Percentiles rank a stretch among this genome's conserved stretches.
Evolutionary conservation across 2,113 vertebrate genomes (phyloP).

Genomic region (Lota lota): DNA sequence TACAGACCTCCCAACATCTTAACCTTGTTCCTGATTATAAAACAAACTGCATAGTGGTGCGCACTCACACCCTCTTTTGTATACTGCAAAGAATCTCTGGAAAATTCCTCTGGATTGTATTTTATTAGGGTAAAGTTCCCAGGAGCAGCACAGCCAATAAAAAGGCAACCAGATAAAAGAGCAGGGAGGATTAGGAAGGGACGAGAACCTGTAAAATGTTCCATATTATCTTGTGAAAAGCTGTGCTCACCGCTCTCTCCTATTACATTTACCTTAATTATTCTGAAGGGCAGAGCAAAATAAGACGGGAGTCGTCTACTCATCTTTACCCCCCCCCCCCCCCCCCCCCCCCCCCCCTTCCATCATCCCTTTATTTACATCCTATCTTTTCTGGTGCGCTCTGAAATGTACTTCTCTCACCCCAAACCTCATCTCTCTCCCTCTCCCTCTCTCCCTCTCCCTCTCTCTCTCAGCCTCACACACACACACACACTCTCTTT

Average conservation of each 20-base stretch:
- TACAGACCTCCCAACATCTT: slow-evolving; percentile 19
- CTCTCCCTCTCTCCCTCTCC: too few relatives aligned
- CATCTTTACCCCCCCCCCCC: slow-evolving; percentile 27
- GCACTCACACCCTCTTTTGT: slow-evolving; percentile 60
- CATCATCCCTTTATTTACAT: not conserved
- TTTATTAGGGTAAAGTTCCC: slow-evolving; percentile 79
- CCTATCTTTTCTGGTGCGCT: not conserved
- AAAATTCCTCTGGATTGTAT: slow-evolving; percentile 77
- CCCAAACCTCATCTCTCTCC: not conserved
- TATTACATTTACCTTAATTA: slow-evolving; percentile 69
- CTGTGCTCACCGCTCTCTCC: slow-evolving; percentile 63
- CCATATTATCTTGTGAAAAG: slow-evolving; percentile 79
- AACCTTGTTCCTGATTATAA: slow-evolving; percentile 42
- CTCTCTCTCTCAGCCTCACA: too few relatives aligned
- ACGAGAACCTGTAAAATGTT: slow-evolving; percentile 78
- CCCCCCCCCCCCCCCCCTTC: not conserved
- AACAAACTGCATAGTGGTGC: slow-evolving; percentile 30
- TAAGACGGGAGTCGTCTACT: slow-evolving; percentile 36
- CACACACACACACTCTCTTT: too few relatives aligned
- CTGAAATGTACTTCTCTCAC: not conserved
- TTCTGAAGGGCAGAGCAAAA: slow-evolving; percentile 59
- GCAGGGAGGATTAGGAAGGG: slow-evolving; percentile 73
- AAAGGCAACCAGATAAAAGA: slow-evolving; percentile 79
- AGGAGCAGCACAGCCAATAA: slow-evolving; percentile 77
- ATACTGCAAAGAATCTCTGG: slow-evolving; percentile 71